Conservation (phyloP, 2,888 invertebrate genomes). For the Lasioglossum villosulum region DNA sequence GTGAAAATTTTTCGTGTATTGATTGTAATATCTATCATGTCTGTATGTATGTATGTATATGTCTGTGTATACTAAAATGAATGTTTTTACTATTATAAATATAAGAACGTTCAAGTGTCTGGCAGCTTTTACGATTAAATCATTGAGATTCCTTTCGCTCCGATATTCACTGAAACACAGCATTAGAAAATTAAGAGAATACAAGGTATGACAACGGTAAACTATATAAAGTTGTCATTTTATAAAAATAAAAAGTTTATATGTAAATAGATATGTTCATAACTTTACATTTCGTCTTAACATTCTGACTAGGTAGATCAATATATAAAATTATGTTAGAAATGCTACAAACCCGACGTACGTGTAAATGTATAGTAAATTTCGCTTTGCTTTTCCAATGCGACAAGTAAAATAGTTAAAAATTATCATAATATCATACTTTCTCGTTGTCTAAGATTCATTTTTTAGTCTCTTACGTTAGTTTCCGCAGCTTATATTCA, state of each 20-base stretch:
- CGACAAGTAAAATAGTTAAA: conserved; percentile 43
- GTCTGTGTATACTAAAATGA: conserved; percentile 50
- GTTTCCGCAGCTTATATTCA: conserved; percentile 56
- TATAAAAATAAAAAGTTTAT: conserved; percentile 40
- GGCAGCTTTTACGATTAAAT: conserved; percentile 64
- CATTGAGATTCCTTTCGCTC: conserved; percentile 15
- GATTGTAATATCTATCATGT: conserved; percentile 63
- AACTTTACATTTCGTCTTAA: conserved; percentile 23
- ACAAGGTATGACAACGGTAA: conserved; percentile 20
- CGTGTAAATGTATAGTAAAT: conserved; percentile 40
- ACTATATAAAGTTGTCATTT: conserved; percentile 10
- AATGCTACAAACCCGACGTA: conserved; percentile 16
- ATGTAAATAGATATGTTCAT: conserved; percentile 29
- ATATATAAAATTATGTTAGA: conserved; percentile 44
- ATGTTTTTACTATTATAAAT: conserved; percentile 61
- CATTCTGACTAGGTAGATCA: conserved; percentile 54
- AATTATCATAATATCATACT: conserved; percentile 52
- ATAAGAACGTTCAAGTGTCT: conserved; percentile 67
- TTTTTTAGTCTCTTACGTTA: conserved; percentile 67
- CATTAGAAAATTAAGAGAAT: conserved; percentile 4
- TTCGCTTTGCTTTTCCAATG: conserved; percentile 21
- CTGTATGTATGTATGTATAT: neutral
- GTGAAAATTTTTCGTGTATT: conserved; percentile 63
- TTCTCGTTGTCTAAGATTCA: conserved; percentile 63
- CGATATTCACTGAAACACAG: conserved; percentile 24